Evolutionary conservation across 2,113 vertebrate genomes (phyloP).

Genomic region (Grammomys surdaster): DNA sequence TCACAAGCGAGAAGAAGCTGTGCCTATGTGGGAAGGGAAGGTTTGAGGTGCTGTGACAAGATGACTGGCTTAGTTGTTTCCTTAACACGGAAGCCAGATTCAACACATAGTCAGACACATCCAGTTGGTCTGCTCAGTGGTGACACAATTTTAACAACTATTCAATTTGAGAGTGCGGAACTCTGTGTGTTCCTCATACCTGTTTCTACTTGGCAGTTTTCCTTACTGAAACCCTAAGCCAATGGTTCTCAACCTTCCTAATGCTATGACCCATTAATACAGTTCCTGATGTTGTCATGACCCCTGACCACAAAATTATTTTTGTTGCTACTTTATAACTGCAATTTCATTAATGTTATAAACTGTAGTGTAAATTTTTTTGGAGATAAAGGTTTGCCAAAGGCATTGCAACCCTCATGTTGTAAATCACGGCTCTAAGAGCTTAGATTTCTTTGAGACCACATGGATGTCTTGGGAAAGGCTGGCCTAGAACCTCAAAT

Average conservation of each 20-base stretch:
- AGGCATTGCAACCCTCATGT: neutral
- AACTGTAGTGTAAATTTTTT: neutral
- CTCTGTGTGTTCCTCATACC: neutral
- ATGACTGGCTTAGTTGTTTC: neutral
- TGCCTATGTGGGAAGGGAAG: neutral
- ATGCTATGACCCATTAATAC: no score
- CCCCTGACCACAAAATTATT: neutral
- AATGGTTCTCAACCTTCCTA: neutral
- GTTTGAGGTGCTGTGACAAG: neutral
- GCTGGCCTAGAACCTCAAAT: conserved; percentile 16
- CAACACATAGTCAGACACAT: neutral
- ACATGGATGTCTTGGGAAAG: conserved; percentile 25
- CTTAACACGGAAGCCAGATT: conserved; percentile 5
- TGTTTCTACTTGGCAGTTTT: neutral
- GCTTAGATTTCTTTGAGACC: neutral
- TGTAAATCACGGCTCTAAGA: neutral
- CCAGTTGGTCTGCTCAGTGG: neutral
- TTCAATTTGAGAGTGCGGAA: neutral
- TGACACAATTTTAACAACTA: neutral
- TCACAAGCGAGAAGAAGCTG: neutral
- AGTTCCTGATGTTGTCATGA: neutral
- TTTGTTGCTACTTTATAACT: neutral
- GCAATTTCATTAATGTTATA: neutral
- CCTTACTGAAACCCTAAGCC: neutral
- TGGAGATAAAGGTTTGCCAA: neutral